Conservation (phyloP, 2,888 invertebrate species). For the Chloroclysta siterata region DNA sequence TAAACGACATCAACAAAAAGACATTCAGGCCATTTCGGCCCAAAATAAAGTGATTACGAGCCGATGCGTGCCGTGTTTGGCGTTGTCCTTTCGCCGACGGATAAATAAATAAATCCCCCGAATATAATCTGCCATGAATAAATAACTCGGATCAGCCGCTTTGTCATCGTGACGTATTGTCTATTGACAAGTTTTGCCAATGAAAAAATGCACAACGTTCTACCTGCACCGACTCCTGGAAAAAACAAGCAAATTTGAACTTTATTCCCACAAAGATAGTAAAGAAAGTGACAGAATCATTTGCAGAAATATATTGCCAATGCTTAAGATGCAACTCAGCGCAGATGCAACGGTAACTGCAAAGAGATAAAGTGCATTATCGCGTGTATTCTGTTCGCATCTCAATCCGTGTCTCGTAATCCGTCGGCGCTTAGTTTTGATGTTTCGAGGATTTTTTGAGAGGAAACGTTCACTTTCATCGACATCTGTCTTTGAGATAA, state of each 20-base stretch:
- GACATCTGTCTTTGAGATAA: slow-evolving; percentile 78
- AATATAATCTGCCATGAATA: slow-evolving; percentile 81
- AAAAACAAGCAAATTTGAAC: slow-evolving; percentile 18
- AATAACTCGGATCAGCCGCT: slow-evolving; percentile 72
- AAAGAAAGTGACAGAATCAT: not conserved
- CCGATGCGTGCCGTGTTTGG: slow-evolving; percentile 62
- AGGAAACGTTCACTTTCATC: slow-evolving; percentile 69
- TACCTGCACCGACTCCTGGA: not conserved
- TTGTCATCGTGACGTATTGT: slow-evolving; percentile 78
- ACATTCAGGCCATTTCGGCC: slow-evolving; percentile 49
- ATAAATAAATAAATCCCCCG: slow-evolving; percentile 66
- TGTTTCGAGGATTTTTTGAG: slow-evolving; percentile 72
- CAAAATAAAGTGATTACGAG: slow-evolving; percentile 72
- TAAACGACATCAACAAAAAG: slow-evolving; percentile 71
- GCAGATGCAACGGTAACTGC: slow-evolving; percentile 31
- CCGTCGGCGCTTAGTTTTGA: slow-evolving; percentile 82
- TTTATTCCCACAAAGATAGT: slow-evolving; percentile 1
- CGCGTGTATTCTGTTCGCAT: slow-evolving; percentile 17
- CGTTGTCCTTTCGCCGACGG: slow-evolving; percentile 68
- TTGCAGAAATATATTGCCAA: slow-evolving; percentile 21
- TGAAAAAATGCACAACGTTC: slow-evolving; percentile 32
- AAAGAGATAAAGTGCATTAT: slow-evolving; percentile 27
- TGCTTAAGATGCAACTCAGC: slow-evolving; percentile 29
- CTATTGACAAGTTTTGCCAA: slow-evolving; percentile 72
- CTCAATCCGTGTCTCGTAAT: slow-evolving; percentile 59